phyloP scores from a whole-genome alignment of 1,140 invertebrate species.

The Lasioglossum baleicum region DNA sequence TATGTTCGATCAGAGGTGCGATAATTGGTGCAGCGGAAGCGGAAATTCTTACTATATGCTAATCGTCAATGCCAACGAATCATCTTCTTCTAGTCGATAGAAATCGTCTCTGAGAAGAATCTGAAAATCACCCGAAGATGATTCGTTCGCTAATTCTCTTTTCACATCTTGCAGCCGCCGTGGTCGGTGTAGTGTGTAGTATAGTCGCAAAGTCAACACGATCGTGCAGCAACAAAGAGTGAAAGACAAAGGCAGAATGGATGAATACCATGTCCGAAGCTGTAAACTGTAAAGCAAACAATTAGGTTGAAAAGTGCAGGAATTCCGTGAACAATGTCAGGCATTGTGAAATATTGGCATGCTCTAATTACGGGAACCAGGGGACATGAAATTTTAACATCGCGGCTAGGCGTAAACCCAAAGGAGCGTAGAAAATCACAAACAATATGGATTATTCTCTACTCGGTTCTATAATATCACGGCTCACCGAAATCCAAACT shows the following conservation, averaged over 20 bases:
- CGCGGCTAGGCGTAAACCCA: background rate
- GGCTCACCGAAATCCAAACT: slow-evolving; percentile 4
- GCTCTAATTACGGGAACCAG: slow-evolving; percentile 11
- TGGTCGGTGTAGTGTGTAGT: background rate
- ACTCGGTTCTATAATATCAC: background rate
- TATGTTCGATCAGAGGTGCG: slow-evolving; percentile 42
- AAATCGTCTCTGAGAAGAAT: no score
- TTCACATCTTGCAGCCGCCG: background rate
- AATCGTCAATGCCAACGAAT: slow-evolving; percentile 1
- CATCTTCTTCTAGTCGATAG: background rate
- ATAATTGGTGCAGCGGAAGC: background rate
- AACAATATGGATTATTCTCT: background rate
- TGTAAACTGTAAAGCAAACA: background rate
- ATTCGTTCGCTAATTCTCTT: slow-evolving; percentile 1
- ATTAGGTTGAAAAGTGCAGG: background rate
- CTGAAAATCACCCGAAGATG: background rate
- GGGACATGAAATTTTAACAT: slow-evolving; percentile 24
- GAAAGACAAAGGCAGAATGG: no score
- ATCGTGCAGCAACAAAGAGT: background rate
- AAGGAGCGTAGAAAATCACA: slow-evolving; percentile 1
- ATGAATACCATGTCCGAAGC: no score
- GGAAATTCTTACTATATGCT: background rate
- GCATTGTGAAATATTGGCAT: slow-evolving; percentile 16
- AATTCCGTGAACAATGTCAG: background rate
- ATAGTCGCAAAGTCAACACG: background rate